Evolutionary conservation across 2,113 vertebrate genomes (phyloP).

Genomic region (Dissostichus mawsoni): DNA sequence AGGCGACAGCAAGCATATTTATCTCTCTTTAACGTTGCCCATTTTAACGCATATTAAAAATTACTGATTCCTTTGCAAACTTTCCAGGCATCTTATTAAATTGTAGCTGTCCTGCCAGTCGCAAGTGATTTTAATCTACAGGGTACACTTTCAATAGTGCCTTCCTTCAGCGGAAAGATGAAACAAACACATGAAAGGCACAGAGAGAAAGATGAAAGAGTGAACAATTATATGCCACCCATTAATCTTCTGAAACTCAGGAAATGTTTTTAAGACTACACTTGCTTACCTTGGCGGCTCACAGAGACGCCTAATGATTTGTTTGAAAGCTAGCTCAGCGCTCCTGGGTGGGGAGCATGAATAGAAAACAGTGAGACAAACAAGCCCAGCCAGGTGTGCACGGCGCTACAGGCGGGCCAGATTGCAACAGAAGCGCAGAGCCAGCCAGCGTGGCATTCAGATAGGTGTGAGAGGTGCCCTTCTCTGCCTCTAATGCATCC

Average conservation of each 20-base stretch:
- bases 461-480: constrained; percentile 72
- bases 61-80: background rate
- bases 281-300: constrained; percentile 12
- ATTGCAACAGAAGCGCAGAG: constrained; percentile 34
- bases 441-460: constrained; percentile 51
- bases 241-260: constrained; percentile 37
- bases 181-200: constrained; percentile 35
- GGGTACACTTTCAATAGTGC: constrained; percentile 1
- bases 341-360: constrained; percentile 40
- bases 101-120: background rate
- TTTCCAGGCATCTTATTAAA: background rate
- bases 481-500: constrained; percentile 76
- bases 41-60: background rate
- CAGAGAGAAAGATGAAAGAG: constrained; percentile 25
- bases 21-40: background rate
- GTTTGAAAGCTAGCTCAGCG: constrained; percentile 48
- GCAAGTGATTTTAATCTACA: background rate
- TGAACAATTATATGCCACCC: constrained; percentile 13
- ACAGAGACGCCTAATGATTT: constrained; percentile 50
- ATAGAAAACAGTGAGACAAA: constrained; percentile 54
- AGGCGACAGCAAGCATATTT: background rate
- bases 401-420: constrained; percentile 18
- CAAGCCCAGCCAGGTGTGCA: constrained; percentile 66
- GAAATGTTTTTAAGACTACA: background rate
- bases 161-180: constrained; percentile 10